Evolutionary conservation across 2,113 vertebrate species (phyloP), one percentile per base, ranked within the genome.

Genomic region (Hippocampus zosterae): DNA sequence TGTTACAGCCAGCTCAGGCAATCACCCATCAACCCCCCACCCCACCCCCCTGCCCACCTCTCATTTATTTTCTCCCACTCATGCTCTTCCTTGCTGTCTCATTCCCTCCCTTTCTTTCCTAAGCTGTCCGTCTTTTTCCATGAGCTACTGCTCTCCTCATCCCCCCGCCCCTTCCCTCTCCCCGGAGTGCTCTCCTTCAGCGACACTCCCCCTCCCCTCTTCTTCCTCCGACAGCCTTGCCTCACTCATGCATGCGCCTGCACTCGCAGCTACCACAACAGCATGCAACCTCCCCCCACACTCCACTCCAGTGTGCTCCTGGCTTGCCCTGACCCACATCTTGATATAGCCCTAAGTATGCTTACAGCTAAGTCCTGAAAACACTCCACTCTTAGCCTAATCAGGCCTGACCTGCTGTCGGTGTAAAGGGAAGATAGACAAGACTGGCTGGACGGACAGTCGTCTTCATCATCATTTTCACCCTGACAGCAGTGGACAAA

Each of bases 341-440:
- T 92, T 92, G 90, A 91, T 93, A 92, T 90, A 92, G 90, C 91
- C 89, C 85, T 92, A 92, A 92, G 91, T 91, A 91, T 83, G 91
- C 90, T 93, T 92, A 92, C 87, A 86, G 87, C 86, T 91, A 92
- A 92, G 89, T 90, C 89, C 88, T 84, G 86, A 85, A 90, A 87
- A 88, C 90, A 87, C 88, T 86, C 88, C 88, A 89, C 84, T 89
- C 87, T 88, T 88, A 87, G 85, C 88, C 87, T 90, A 92, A 92
- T 92, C 90, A 91, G 90, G 74, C 84, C 82, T 82, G 85, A 87
- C 87, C 86, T 88, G 85, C 88, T 88, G 90, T 88, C 82, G 68
- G 75, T 55, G 57, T 72, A 76, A 72, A 23, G 72, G 68, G 52
- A 72, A 82, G 80, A 82, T 73, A 87, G 85, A 84, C 72, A 72